phyloP scores from a whole-genome alignment of 1,140 invertebrate genomes.

The Ganaspis sp. region DNA sequence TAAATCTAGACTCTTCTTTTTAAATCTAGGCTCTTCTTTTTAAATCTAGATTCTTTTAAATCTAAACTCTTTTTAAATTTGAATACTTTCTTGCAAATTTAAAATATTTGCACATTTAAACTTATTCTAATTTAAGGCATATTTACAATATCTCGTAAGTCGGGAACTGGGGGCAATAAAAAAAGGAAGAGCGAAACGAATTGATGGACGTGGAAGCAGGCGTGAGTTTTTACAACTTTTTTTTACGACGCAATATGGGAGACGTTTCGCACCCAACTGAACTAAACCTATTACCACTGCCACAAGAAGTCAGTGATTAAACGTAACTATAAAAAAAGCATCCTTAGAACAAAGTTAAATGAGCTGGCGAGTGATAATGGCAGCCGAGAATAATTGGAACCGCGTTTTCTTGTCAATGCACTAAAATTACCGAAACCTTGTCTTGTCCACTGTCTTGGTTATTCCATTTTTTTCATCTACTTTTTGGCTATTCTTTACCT shows the following conservation, averaged over 20 bases:
- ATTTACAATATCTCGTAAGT: slow-evolving; percentile 35
- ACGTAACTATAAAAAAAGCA: slow-evolving; percentile 61
- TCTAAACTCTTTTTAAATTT: too few relatives aligned
- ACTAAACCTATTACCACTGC: slow-evolving; percentile 65
- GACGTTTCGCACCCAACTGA: slow-evolving; percentile 50
- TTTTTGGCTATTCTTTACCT: too few relatives aligned
- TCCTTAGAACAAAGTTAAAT: slow-evolving; percentile 65
- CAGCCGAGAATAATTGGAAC: slow-evolving; percentile 52
- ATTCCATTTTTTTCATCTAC: too few relatives aligned
- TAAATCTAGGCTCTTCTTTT: too few relatives aligned
- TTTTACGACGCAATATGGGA: slow-evolving; percentile 65
- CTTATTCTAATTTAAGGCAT: background rate
- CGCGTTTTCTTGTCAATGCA: slow-evolving; percentile 29
- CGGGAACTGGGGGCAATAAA: slow-evolving; percentile 42
- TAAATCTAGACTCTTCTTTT: too few relatives aligned
- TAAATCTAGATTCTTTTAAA: too few relatives aligned
- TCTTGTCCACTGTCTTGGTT: too few relatives aligned
- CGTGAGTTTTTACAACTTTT: slow-evolving; percentile 59
- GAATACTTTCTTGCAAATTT: too few relatives aligned
- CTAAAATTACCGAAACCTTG: too few relatives aligned
- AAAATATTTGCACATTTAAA: too few relatives aligned
- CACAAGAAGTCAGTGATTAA: slow-evolving; percentile 61
- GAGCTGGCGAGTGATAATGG: slow-evolving; percentile 59
- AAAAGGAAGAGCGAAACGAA: slow-evolving; percentile 49
- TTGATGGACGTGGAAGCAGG: slow-evolving; percentile 49